Percentiles rank a stretch among this genome's conserved stretches.
Evolutionary conservation across 1,140 invertebrate genomes (phyloP).

Genomic region (Oncopodura yosiiana): DNA sequence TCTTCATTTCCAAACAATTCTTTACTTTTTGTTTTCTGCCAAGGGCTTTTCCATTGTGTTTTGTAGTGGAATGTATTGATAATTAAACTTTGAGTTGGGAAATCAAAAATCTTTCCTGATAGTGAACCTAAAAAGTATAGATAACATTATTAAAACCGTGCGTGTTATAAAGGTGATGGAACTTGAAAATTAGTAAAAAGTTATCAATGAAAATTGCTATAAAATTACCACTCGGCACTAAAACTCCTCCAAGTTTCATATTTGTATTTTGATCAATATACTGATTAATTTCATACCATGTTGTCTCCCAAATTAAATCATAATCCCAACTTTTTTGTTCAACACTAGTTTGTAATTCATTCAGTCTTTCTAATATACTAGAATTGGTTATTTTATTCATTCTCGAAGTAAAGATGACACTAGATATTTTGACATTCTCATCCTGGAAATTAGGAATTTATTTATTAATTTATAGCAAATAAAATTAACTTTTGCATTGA

Average conservation of each 20-base stretch:
- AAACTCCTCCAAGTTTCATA: conserved; percentile 1
- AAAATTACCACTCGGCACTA: conserved; percentile 4
- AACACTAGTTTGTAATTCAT: too few relatives aligned
- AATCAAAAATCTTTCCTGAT: conserved; percentile 10
- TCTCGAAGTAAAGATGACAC: too few relatives aligned
- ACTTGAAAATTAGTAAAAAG: too few relatives aligned
- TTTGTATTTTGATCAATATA: conserved; percentile 12
- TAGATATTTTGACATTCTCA: background rate
- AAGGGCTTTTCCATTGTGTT: conserved; percentile 11
- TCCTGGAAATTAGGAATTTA: conserved; percentile 3
- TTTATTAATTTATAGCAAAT: background rate
- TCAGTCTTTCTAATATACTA: too few relatives aligned
- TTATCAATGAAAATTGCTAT: too few relatives aligned
- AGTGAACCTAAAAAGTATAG: background rate
- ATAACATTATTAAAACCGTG: too few relatives aligned
- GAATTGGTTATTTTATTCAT: conserved; percentile 2
- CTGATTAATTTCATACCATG: conserved; percentile 20
- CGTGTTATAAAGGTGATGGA: too few relatives aligned
- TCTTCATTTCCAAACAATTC: background rate
- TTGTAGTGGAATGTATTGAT: conserved; percentile 18
- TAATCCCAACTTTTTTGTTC: too few relatives aligned
- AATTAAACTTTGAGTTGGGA: conserved; percentile 1
- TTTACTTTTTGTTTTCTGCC: background rate
- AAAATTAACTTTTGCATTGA: background rate
- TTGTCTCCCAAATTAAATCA: conserved; percentile 14